Evolutionary conservation across 2,888 invertebrate species (phyloP).

Genomic region (Bombylius major): DNA sequence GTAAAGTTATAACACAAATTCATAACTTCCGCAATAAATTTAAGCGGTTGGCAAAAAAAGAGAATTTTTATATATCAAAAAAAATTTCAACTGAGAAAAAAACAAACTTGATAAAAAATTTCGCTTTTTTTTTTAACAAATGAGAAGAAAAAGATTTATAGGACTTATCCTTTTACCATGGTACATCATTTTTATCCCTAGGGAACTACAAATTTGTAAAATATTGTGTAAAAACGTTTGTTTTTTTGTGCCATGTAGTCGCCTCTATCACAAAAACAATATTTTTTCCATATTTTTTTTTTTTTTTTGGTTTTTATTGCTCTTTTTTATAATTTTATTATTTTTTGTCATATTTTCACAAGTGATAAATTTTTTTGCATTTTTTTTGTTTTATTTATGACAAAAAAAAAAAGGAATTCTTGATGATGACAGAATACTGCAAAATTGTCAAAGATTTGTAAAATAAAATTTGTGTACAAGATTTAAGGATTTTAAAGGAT

Average conservation of each 20-base stretch:
- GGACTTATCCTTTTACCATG: slow-evolving; percentile 5
- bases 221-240: not conserved
- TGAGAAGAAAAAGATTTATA: slow-evolving; percentile 5
- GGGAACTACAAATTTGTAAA: slow-evolving; percentile 6
- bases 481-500: no score
- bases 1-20: not conserved
- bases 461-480: no score
- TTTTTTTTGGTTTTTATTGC: not conserved
- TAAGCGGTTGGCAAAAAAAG: not conserved
- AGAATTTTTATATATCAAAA: no score
- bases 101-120: not conserved
- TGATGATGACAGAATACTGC: no score
- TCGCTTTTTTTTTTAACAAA: no score
- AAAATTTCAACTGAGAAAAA: not conserved
- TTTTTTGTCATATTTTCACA: no score
- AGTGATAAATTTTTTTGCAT: no score
- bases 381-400: not conserved
- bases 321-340: no score
- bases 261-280: not conserved
- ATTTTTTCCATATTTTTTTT: not conserved
- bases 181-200: not conserved
- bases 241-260: not conserved
- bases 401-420: no score
- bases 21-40: not conserved
- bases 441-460: no score